Base-by-base conservation (phyloP, 2,113 vertebrate genomes). In the Pelobates fuscus region DNA sequence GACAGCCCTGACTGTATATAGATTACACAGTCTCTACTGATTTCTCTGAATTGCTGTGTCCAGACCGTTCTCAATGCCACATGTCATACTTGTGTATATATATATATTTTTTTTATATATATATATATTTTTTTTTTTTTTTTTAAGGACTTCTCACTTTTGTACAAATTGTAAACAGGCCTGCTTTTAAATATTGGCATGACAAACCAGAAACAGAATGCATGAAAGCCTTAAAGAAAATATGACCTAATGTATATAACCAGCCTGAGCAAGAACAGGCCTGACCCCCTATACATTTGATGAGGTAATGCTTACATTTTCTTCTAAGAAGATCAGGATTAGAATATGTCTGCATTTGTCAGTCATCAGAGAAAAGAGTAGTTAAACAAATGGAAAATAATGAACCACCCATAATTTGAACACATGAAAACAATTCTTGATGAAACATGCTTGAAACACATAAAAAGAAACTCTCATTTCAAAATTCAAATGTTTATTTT, bases 231-330 rank as follows among this genome's bases (percentile, higher is more conserved):
- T 63, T 21, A 12, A 29, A 65, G 24, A 71, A 63, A 24, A 18
- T 29, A 32, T n/a, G 27, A 54, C 30, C n/a, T 25, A 10, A 21
- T 57, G 8, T 29, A 25, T 8, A 46, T 49, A 49, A 49, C 15
- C 12, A 14, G 17, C 27, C 18, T 43, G 12, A 49, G 37, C 71
- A 75, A 58, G 71, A 41, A 3, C 25, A 67, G 71, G 29, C 71
- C 41, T 46, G 63, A 65, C 55, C 44, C 11, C 8, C 62, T 26
- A n/a, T 41, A 55, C 14, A 10, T 8, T 20, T 43, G n/a, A 21
- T 74, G 23, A 74, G 29, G 54, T 74, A 66, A 74, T 74, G 24
- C 30, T 43, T 29, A 10, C 25, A 58, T 44, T 58, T 27, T 10
- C 26, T 59, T 25, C n/a, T 18, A 46, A 14, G 18, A 49, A 61